Evolutionary conservation across 2,113 vertebrate genomes (phyloP), one percentile per base, ranked within the genome.

Genomic region (Heliornis fulica): DNA sequence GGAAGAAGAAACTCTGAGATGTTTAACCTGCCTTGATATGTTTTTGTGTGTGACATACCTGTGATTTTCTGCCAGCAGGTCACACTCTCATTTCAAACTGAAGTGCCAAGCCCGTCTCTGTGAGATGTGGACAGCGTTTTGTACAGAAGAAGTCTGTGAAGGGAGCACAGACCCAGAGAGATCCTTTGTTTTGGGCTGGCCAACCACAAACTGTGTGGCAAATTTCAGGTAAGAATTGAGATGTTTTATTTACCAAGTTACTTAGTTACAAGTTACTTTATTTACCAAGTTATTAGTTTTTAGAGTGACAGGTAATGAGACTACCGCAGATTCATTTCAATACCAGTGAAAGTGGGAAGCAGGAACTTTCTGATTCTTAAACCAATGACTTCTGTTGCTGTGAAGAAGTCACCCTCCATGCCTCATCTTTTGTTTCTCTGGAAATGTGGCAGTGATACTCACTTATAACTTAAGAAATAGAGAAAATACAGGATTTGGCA

Each of bases 161-260:
- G 98, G 98, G 46, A 99, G 98, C 96, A 98, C 98, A 12, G 98
- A 96, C 79, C 96, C 98, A 6, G 92, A 97, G 45, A 98, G 95
- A 69, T 99, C 99, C 91, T 99, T 99, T 36, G 99, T 99, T 92
- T 93, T 99, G 97, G 99, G 99, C 87, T 99, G 99, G 99, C 99
- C 99, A 78, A 99, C 98, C 11, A 98, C 98, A 91, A 99, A 99
- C 98, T 99, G 98, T n/a, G 99, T 99, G 91, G 99, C 98, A 68
- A 98, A 98, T 51, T 99, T 99, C 98, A 99, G 99, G 99, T 99
- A 98, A 83, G 95, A 95, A 43, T 5, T 26, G 5, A 19, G 19
- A 31, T 51, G 8, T 70, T 72, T 80, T 72, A 31, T 38, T 92
- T 92, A 32, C 10, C 29, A 71, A 70, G 32, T 87, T 57, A 29